These are phyloP conservation scores for Automeris io DNA, from an alignment of 2,888 invertebrate genomes.

Conservation along the genomic window DNA sequence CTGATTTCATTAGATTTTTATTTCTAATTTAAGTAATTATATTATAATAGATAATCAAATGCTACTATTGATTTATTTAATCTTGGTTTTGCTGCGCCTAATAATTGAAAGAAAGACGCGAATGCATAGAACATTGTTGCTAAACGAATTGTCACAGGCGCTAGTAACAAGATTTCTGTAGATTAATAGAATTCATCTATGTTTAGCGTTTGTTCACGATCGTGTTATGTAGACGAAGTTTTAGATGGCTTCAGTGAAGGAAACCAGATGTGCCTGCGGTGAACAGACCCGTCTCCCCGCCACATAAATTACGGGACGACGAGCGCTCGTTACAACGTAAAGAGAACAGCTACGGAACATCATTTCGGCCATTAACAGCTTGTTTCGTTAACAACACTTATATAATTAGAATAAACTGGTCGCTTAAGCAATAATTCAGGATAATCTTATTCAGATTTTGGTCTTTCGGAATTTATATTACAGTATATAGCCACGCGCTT, in stretches of 20 bases:
- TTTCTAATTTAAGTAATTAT: too few species aligned
- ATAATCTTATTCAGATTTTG: background rate
- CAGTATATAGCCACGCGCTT: too few species aligned
- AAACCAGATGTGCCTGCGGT: constrained; percentile 48
- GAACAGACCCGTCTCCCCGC: constrained; percentile 27
- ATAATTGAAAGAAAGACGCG: background rate
- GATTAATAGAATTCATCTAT: background rate
- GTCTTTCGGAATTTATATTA: too few species aligned
- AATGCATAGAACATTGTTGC: constrained; percentile 14
- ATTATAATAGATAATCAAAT: too few species aligned
- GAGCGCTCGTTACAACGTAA: constrained; percentile 44
- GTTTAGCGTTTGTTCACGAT: background rate
- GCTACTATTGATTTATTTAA: too few species aligned
- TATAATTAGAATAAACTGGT: constrained; percentile 25
- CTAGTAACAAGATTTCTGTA: constrained; percentile 10
- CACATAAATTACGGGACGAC: constrained; percentile 56
- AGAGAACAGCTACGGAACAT: constrained; percentile 36
- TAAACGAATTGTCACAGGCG: constrained; percentile 15
- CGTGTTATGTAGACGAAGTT: constrained; percentile 13
- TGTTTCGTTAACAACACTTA: constrained; percentile 31
- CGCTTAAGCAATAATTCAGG: background rate
- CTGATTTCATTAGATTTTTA: too few species aligned
- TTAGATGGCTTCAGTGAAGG: constrained; percentile 32
- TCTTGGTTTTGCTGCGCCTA: background rate
- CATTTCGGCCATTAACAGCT: constrained; percentile 36